These are phyloP conservation scores for Eristalis pertinax DNA, from an alignment of 2,888 invertebrate genomes.

Conservation along the genomic window DNA sequence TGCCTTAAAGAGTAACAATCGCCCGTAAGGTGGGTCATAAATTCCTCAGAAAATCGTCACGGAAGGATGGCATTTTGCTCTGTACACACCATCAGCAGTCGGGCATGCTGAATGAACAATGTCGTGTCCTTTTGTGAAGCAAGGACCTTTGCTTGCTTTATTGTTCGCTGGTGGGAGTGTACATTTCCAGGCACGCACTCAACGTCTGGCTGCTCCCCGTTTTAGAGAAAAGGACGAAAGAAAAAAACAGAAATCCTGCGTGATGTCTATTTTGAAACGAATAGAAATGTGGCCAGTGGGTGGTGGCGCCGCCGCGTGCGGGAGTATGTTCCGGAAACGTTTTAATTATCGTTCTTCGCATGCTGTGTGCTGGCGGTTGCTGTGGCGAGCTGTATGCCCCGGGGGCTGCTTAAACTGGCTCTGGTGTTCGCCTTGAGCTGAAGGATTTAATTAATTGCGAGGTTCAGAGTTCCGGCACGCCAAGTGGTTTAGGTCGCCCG, in stretches of 20 bases:
- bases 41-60: slow-evolving; percentile 34
- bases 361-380: neutral
- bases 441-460: slow-evolving; percentile 22
- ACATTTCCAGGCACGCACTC: slow-evolving; percentile 19
- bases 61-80: slow-evolving; percentile 31
- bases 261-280: slow-evolving; percentile 17
- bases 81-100: slow-evolving; percentile 5
- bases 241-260: neutral
- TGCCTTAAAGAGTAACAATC: neutral
- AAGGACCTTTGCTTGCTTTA: slow-evolving; percentile 4
- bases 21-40: slow-evolving; percentile 1
- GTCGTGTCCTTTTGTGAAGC: slow-evolving; percentile 1
- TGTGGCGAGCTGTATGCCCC: neutral
- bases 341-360: slow-evolving; percentile 13
- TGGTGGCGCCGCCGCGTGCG: neutral
- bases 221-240: neutral
- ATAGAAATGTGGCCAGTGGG: neutral
- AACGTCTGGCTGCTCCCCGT: neutral
- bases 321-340: slow-evolving; percentile 4
- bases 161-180: neutral
- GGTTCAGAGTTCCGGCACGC: slow-evolving; percentile 7
- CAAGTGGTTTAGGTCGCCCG: neutral
- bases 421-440: neutral
- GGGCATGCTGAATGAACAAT: slow-evolving; percentile 29
- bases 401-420: neutral